Evolutionary conservation across 2,888 invertebrate species (phyloP).

Genomic region (Carcina quercana): DNA sequence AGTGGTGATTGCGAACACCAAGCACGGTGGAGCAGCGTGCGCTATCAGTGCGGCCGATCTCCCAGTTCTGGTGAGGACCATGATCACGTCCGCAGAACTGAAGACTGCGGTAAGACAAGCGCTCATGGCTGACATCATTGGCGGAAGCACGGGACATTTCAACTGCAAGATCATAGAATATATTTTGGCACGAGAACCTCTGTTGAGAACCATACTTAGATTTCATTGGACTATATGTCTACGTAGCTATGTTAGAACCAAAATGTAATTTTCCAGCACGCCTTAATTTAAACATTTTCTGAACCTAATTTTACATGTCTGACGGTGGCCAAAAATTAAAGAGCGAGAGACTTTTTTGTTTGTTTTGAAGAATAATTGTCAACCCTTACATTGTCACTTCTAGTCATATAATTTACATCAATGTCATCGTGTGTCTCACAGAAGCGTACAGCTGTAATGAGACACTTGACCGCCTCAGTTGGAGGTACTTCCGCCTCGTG

Average conservation of each 20-base stretch:
- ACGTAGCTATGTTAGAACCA: no score
- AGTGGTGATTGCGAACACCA: constrained; percentile 25
- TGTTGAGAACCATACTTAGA: no score
- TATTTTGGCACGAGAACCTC: no score
- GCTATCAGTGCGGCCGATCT: constrained; percentile 13
- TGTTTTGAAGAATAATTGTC: no score
- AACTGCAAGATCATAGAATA: constrained; percentile 10
- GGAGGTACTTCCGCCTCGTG: not conserved
- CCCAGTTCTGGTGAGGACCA: constrained; percentile 18
- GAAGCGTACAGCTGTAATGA: not conserved
- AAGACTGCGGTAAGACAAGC: constrained; percentile 17
- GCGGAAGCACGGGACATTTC: constrained; percentile 11
- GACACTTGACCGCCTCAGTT: not conserved
- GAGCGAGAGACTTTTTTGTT: no score
- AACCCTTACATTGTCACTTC: no score
- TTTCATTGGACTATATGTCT: no score
- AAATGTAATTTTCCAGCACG: no score
- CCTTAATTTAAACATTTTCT: no score
- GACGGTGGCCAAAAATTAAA: no score
- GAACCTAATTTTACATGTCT: no score
- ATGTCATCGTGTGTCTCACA: constrained; percentile 18
- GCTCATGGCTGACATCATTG: constrained; percentile 13
- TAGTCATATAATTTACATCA: no score
- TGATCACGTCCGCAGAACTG: constrained; percentile 14
- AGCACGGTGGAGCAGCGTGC: constrained; percentile 14